phyloP scores from a whole-genome alignment of 2,888 invertebrate species.

The Athripsodes cinereus region DNA sequence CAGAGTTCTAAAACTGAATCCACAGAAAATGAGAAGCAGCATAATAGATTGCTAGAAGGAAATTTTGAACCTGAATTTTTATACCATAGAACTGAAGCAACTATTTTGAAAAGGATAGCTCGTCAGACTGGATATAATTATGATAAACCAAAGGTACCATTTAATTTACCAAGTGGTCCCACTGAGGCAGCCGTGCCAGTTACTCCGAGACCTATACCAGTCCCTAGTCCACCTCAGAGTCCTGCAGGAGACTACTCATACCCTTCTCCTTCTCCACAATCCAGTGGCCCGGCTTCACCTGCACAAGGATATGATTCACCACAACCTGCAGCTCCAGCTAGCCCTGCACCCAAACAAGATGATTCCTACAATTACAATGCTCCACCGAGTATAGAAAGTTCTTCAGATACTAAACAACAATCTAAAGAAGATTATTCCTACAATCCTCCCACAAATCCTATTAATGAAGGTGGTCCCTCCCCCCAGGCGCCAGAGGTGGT shows the following conservation, averaged over 20 bases:
- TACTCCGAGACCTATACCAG: conserved; percentile 3
- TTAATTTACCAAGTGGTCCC: conserved; percentile 38
- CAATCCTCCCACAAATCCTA: not conserved
- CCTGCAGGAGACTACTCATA: not conserved
- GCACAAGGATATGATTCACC: not conserved
- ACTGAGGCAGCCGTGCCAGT: conserved; percentile 31
- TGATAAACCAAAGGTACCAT: conserved; percentile 40
- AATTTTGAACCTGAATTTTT: too few relatives aligned
- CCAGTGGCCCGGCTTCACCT: not conserved
- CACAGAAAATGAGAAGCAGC: too few relatives aligned
- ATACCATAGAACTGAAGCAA: too few relatives aligned
- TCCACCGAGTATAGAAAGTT: not conserved
- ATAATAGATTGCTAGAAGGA: too few relatives aligned
- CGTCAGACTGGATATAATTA: conserved; percentile 47
- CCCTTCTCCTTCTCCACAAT: not conserved
- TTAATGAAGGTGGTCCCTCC: not conserved
- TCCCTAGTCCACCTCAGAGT: not conserved
- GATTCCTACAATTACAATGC: conserved; percentile 7
- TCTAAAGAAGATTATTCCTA: not conserved
- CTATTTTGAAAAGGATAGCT: not conserved
- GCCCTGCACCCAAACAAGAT: conserved; percentile 1
- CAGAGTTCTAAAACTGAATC: too few relatives aligned
- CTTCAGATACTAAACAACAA: not conserved
- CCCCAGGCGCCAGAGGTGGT: not conserved
- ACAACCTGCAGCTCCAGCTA: not conserved